These are phyloP conservation scores for Trematomus bernacchii DNA, from an alignment of 2,797 vertebrate species.

Conservation along the genomic window DNA sequence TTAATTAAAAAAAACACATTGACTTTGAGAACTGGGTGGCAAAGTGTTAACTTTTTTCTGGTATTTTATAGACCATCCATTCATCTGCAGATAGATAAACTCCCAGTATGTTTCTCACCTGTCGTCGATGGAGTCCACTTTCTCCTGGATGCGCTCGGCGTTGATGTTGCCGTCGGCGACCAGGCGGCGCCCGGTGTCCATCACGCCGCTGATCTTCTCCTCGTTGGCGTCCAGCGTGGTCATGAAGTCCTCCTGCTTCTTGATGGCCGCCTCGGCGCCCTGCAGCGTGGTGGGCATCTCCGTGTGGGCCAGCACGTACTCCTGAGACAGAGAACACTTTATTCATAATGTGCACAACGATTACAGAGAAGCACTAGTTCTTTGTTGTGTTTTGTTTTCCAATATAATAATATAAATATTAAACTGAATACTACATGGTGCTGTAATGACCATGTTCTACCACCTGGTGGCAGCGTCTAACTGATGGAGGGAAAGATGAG, in stretches of 20 bases:
- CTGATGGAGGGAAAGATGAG: neutral
- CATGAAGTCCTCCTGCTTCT: slow-evolving; percentile 99
- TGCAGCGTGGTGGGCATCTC: slow-evolving; percentile 98
- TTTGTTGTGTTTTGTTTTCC: too few relatives aligned
- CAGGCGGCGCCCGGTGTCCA: slow-evolving; percentile 93
- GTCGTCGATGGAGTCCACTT: slow-evolving; percentile 96
- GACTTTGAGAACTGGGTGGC: too few relatives aligned
- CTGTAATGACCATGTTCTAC: slow-evolving; percentile 10
- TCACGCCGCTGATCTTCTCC: slow-evolving; percentile 95
- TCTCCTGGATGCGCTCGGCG: slow-evolving; percentile 90
- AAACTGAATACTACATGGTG: too few relatives aligned
- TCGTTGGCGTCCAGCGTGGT: slow-evolving; percentile 98
- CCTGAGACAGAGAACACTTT: slow-evolving; percentile 77
- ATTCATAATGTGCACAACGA: too few relatives aligned
- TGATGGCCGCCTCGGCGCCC: slow-evolving; percentile 96
- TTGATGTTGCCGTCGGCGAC: slow-evolving; percentile 96
- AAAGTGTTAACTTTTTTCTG: too few relatives aligned
- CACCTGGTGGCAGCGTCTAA: slow-evolving; percentile 40
- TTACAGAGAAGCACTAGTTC: too few relatives aligned
- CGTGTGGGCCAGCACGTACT: slow-evolving; percentile 96
- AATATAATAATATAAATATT: too few relatives aligned
- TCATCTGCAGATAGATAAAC: too few relatives aligned
- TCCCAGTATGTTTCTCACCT: slow-evolving; percentile 80
- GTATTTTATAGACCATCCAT: too few relatives aligned
- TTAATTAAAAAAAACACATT: too few relatives aligned